Base-by-base conservation (phyloP, 2,888 invertebrate species). In the Lordiphosa andalusiaca region DNA sequence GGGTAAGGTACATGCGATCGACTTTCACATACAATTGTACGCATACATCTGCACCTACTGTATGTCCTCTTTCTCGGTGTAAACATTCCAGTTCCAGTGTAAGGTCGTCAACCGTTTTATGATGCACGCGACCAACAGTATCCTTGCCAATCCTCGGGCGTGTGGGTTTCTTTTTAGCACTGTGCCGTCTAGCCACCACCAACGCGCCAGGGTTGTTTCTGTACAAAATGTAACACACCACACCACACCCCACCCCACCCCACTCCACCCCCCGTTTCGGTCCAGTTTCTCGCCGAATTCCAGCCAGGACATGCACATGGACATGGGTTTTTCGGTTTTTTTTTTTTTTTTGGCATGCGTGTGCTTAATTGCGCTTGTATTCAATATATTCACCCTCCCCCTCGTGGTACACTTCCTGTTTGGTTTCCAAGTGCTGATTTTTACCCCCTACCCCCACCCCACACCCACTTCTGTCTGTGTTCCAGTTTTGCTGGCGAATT, bases 41-140 rank as follows among this genome's bases (percentile, higher is more conserved):
- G 2, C 9, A 9, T 10, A 16, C 7, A 52, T 44, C 13, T 46
- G 36, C 12, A 25, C 6, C 4, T 48, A 49, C 1, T 30, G 30
- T 30, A 3, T 30, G 30, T 9, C 19, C 19, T 19, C 19, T 19
- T 3, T 19, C 3, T 30, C 9, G 9, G 30, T 30, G 30, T 30
- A 2, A 12, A 35, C 16, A 46, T 38, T 47, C 53, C 25, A 30
- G 35, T 50, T 37, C 23, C 46, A 40, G 41, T 30, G 41, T 36
- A 42, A 70, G 80, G 80, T 83, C 77, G 77, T 68, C 83, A 77
- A 83, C 83, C 83, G 83, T 63, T 75, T 83, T 68, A 75, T 73
- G 76, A 72, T 68, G 62, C 64, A 66, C 54, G 48, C 53, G 48
- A 47, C 54, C 51, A 50, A 58, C 42, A 35, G 21, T 66, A 65